Conservation (phyloP, 1,140 invertebrate species). For the Apis dorsata region DNA sequence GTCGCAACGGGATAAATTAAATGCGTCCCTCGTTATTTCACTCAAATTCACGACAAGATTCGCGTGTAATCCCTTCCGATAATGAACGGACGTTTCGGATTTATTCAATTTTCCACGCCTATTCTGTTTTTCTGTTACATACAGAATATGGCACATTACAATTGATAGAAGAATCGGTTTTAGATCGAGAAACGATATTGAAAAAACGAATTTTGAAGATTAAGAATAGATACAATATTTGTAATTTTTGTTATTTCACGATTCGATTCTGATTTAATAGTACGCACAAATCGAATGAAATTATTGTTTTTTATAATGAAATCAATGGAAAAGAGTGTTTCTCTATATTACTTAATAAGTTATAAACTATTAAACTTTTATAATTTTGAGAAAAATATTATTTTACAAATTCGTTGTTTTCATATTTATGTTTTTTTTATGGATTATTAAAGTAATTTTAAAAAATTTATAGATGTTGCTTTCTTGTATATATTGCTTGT, state of each 20-base stretch:
- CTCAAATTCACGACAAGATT: constrained; percentile 28
- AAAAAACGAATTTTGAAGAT: constrained; percentile 8
- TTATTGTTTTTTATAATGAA: neutral
- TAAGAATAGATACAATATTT: no score
- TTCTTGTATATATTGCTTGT: neutral
- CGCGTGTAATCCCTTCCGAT: constrained; percentile 4
- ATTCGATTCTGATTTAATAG: neutral
- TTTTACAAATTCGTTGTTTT: neutral
- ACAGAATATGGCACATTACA: neutral
- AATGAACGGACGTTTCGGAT: neutral
- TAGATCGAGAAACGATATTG: neutral
- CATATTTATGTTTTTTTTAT: no score
- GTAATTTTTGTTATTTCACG: neutral
- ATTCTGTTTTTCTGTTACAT: neutral
- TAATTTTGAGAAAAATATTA: neutral
- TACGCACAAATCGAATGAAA: neutral
- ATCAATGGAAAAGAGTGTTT: neutral
- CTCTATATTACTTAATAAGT: neutral
- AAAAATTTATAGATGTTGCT: no score
- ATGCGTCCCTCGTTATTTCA: constrained; percentile 15
- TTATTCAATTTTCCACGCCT: neutral
- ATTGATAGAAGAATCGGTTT: neutral
- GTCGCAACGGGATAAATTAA: constrained; percentile 12
- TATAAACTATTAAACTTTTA: neutral
- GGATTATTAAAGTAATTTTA: no score